These are phyloP conservation scores for Ondatra zibethicus DNA, from an alignment of 2,113 vertebrate species.

Conservation along the genomic window DNA sequence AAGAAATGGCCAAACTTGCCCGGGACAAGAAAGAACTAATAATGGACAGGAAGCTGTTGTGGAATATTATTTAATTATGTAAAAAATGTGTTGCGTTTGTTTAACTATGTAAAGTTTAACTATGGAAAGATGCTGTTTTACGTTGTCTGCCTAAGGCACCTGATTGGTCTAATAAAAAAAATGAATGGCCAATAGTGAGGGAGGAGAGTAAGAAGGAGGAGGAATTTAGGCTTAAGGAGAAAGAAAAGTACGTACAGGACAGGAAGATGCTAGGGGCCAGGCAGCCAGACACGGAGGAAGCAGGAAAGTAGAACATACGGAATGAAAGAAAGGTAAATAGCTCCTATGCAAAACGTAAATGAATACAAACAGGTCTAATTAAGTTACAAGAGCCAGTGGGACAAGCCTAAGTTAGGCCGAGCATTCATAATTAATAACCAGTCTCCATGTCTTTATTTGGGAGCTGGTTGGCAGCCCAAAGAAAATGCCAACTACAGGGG, in stretches of 20 bases:
- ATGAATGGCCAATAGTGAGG: background rate
- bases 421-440: background rate
- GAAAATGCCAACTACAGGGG: background rate
- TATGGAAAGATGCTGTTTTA: background rate
- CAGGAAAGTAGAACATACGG: background rate
- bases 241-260: background rate
- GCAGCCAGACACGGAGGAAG: background rate
- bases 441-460: background rate
- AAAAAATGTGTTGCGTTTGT: background rate
- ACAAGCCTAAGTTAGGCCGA: background rate
- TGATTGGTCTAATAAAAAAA: background rate
- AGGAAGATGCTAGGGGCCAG: background rate
- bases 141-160: background rate
- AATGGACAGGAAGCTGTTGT: background rate
- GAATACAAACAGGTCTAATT: background rate
- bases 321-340: background rate
- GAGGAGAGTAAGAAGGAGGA: background rate
- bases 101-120: background rate
- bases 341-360: background rate
- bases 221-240: background rate
- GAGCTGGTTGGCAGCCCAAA: background rate
- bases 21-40: background rate
- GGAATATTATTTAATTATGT: background rate
- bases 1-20: background rate
- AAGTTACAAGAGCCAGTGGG: background rate